Evolutionary conservation across 2,888 invertebrate genomes (phyloP), one percentile per base, ranked within the genome.

Genomic region (Stenolophus ochropezus): DNA sequence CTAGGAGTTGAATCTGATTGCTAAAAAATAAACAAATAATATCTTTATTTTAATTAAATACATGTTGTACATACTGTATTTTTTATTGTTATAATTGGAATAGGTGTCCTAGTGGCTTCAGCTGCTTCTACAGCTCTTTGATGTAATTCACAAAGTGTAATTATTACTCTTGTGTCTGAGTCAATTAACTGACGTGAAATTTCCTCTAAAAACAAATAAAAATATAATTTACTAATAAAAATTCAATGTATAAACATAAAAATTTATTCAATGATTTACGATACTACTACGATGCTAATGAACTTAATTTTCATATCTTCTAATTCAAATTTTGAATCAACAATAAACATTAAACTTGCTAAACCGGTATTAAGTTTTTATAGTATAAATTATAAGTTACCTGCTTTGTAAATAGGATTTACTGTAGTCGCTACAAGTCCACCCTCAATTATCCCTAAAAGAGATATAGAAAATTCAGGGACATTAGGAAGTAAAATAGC

Each of bases 401-500:
- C 85, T 84, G 84, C 20, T 33, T 94, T 96, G 86, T 96, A 96
- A 82, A 92, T 87, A 0, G 96, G 95, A 89, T 96, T 96, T 4
- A 96, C 90, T 0, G 94, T 93, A 0, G 95, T 94, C 1, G 94
- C 91, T 8, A 93, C 86, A 0, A 94, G 89, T 0, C 94, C 95
- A 56, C 95, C 95, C 85, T 93, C 93, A 27, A 94, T 85, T 25
- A 92, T 91, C 0, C 95, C 96, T 85, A 95, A 86, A 6, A 92
- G 87, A 0, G 93, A 91, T 11, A 95, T 89, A 0, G 94, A 92
- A 86, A 92, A 94, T 88, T 96, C 96, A 0, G 96, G 96, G 21
- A 93, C 86, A 87, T 96, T 96, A 0, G 95, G 95, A 79, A 96
- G 86, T 86, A 95, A 92, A 4, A 96, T 85, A 0, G 94, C 94